Conservation (phyloP, 2,113 vertebrate species). For the Cettia cetti region DNA sequence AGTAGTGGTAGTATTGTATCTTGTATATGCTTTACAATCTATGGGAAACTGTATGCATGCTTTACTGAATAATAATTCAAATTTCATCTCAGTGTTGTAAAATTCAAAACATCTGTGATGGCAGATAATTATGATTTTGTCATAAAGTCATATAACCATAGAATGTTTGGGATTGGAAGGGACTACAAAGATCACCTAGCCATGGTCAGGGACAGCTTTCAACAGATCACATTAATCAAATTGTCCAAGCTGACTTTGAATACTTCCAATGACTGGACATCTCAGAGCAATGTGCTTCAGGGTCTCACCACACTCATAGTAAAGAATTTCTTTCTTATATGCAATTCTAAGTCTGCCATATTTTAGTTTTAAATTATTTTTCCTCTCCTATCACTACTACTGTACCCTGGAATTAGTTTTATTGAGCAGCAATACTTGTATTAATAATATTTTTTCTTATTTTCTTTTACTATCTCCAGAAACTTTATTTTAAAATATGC, state of each 20-base stretch:
- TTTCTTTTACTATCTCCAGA: neutral
- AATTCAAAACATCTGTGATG: neutral
- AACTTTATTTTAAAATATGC: neutral
- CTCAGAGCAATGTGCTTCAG: neutral
- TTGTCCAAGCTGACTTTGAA: neutral
- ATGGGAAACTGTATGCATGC: neutral
- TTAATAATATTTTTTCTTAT: neutral
- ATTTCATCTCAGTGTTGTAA: neutral
- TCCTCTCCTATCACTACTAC: neutral
- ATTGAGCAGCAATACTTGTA: neutral
- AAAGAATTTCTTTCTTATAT: neutral
- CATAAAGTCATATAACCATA: neutral
- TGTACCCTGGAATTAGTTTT: neutral
- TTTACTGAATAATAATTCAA: neutral
- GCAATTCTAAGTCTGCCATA: neutral
- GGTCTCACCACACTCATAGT: neutral
- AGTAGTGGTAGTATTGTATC: neutral
- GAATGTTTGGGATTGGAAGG: neutral
- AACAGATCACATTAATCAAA: neutral
- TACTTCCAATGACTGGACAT: fast-evolving
- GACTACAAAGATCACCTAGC: neutral
- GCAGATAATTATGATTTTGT: neutral
- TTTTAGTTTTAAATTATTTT: neutral
- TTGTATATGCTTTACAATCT: neutral
- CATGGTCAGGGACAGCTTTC: neutral